Conservation (phyloP, 2,888 invertebrate species). For the Caenorhabditis uteleia region DNA sequence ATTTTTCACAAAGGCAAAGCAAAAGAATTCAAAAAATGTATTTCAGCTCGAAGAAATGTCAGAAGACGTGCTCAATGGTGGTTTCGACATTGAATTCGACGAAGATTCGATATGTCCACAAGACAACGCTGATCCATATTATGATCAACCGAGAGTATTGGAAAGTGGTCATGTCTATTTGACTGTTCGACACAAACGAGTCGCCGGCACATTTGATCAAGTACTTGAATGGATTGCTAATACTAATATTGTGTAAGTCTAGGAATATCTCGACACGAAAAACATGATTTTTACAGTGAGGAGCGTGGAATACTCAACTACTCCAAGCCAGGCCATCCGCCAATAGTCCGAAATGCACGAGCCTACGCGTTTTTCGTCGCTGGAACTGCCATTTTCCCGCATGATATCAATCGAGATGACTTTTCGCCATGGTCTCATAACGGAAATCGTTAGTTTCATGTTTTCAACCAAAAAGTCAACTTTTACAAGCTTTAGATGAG, state of each 20-base stretch:
- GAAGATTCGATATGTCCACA: slow-evolving; percentile 41
- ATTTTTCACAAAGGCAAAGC: background rate
- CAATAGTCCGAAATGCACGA: slow-evolving; percentile 44
- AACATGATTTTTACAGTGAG: slow-evolving; percentile 30
- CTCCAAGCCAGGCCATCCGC: slow-evolving; percentile 46
- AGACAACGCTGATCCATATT: slow-evolving; percentile 46
- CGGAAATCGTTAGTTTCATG: slow-evolving; percentile 33
- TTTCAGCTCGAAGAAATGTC: slow-evolving; percentile 5
- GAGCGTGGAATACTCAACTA: slow-evolving; percentile 45
- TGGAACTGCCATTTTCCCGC: slow-evolving; percentile 46
- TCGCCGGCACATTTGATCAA: slow-evolving; percentile 35
- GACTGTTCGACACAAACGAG: slow-evolving; percentile 48
- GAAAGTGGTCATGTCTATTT: slow-evolving; percentile 47
- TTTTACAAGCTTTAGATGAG: slow-evolving; percentile 16
- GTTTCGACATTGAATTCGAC: slow-evolving; percentile 48
- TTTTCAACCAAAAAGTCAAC: too few relatives aligned
- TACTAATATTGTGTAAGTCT: slow-evolving; percentile 47
- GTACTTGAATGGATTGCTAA: slow-evolving; percentile 50
- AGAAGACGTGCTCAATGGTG: slow-evolving; percentile 44
- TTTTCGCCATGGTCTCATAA: slow-evolving; percentile 57
- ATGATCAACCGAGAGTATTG: slow-evolving; percentile 35
- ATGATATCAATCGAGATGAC: slow-evolving; percentile 54
- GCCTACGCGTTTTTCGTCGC: slow-evolving; percentile 54
- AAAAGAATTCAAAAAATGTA: background rate
- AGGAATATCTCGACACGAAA: background rate